Evolutionary conservation across 2,888 invertebrate genomes (phyloP).

Genomic region (Drosophila emarginata): DNA sequence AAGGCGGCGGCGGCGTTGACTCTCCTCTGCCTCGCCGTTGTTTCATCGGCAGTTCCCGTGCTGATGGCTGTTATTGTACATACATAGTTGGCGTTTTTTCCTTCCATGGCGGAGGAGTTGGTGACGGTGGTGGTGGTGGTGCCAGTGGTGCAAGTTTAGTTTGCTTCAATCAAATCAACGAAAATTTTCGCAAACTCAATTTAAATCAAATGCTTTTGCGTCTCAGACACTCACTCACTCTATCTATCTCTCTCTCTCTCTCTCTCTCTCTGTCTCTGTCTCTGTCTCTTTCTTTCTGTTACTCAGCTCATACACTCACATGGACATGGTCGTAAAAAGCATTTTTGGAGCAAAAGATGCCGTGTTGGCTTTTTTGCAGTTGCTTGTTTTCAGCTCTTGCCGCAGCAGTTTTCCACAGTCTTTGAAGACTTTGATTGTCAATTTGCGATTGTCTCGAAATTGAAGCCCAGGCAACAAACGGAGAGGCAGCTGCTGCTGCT

Average conservation of each 20-base stretch:
- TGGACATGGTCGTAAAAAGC: conserved; percentile 43
- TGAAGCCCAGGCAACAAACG: conserved; percentile 54
- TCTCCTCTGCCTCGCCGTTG: background rate
- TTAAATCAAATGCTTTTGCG: conserved; percentile 77
- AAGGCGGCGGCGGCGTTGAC: background rate
- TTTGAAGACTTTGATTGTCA: conserved; percentile 78
- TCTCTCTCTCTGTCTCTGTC: background rate
- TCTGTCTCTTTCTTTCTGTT: background rate
- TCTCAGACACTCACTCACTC: conserved; percentile 48
- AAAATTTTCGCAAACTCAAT: conserved; percentile 76
- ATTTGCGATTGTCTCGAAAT: conserved; percentile 77
- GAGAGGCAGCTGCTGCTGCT: conserved; percentile 31
- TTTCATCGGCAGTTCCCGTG: background rate
- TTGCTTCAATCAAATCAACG: conserved; percentile 77
- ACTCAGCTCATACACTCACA: conserved; percentile 4
- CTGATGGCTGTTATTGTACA: conserved; percentile 8
- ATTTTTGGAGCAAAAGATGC: conserved; percentile 60
- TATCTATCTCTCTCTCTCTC: background rate
- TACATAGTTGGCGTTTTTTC: background rate
- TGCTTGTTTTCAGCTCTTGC: conserved; percentile 64
- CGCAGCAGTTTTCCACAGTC: conserved; percentile 75
- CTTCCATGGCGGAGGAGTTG: background rate
- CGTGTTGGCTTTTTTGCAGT: conserved; percentile 65
- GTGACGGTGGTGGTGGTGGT: conserved; percentile 11
- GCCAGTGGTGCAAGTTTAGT: conserved; percentile 69